phyloP scores from a whole-genome alignment of 2,888 invertebrate genomes.

The Andrena dorsata region DNA sequence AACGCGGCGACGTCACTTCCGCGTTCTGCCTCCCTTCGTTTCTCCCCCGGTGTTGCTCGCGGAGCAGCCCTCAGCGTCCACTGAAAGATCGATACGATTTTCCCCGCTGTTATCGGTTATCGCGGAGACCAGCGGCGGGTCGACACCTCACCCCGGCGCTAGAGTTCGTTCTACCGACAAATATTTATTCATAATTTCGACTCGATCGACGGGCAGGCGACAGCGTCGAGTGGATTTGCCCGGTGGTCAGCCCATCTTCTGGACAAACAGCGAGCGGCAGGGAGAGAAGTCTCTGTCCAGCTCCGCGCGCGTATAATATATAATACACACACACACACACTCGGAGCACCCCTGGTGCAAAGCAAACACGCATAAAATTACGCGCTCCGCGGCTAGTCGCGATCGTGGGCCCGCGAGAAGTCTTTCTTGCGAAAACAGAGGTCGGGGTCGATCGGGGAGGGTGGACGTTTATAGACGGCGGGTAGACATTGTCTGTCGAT shows the following conservation, averaged over 20 bases:
- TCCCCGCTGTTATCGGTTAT: neutral
- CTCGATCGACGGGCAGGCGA: conserved; percentile 53
- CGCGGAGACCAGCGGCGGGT: neutral
- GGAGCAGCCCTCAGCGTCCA: too few relatives aligned
- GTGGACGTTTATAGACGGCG: neutral
- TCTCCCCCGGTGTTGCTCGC: neutral
- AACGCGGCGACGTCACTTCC: neutral
- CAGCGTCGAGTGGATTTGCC: conserved; percentile 69
- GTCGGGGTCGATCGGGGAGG: conserved; percentile 33
- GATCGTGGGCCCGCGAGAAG: conserved; percentile 9
- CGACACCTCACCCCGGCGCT: neutral
- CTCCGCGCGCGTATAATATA: conserved; percentile 19
- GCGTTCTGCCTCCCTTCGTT: neutral
- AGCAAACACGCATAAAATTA: conserved; percentile 80
- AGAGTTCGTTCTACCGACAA: conserved; percentile 34
- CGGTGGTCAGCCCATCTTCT: conserved; percentile 73
- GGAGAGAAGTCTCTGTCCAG: conserved; percentile 27
- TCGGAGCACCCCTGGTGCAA: conserved; percentile 64
- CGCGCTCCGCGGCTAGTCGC: conserved; percentile 21
- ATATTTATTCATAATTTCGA: conserved; percentile 77
- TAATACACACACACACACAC: neutral
- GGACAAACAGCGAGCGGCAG: conserved; percentile 73
- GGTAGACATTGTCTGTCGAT: conserved; percentile 47
- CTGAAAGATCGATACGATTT: neutral
- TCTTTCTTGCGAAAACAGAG: conserved; percentile 75